Evolutionary conservation across 2,888 invertebrate genomes (phyloP).

Genomic region (Crossocerus cetratus): DNA sequence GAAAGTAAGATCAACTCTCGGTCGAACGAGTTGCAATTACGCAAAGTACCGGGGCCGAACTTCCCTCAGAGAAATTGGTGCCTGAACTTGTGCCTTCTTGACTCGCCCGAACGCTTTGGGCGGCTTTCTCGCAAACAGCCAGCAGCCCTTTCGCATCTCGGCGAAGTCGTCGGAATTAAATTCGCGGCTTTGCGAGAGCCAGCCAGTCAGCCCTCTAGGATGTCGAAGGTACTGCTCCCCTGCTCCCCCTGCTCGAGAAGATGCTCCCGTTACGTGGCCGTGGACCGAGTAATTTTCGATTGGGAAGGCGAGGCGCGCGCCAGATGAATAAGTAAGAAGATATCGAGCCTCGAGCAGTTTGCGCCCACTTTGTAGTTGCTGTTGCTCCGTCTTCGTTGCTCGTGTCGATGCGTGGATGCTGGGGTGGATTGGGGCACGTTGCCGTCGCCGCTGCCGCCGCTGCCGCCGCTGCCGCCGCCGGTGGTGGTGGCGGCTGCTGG

Average conservation of each 20-base stretch:
- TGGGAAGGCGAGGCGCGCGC: slow-evolving; percentile 66
- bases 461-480: slow-evolving; percentile 5
- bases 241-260: no score
- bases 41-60: not conserved
- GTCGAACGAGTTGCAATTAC: no score
- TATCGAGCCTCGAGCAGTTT: slow-evolving; percentile 72
- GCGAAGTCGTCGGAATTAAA: slow-evolving; percentile 38
- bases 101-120: slow-evolving; percentile 5
- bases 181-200: slow-evolving; percentile 56
- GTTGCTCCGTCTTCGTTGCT: slow-evolving; percentile 26
- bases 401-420: slow-evolving; percentile 40
- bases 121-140: slow-evolving; percentile 10
- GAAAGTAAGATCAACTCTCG: not conserved
- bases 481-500: slow-evolving; percentile 15
- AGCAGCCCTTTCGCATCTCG: slow-evolving; percentile 3
- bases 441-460: slow-evolving; percentile 6
- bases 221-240: not conserved
- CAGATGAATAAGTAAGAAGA: slow-evolving; percentile 76
- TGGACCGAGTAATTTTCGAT: slow-evolving; percentile 64
- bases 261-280: slow-evolving; percentile 20
- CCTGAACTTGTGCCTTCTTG: not conserved
- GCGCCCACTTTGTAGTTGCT: slow-evolving; percentile 70
- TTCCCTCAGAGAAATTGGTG: not conserved
- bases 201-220: slow-evolving; percentile 9
- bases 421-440: slow-evolving; percentile 27